A percentile compares a stretch with the other conserved stretches of the same genome.
Evolutionary conservation across 2,888 invertebrate genomes (phyloP).

Genomic region (Spodoptera exigua): DNA sequence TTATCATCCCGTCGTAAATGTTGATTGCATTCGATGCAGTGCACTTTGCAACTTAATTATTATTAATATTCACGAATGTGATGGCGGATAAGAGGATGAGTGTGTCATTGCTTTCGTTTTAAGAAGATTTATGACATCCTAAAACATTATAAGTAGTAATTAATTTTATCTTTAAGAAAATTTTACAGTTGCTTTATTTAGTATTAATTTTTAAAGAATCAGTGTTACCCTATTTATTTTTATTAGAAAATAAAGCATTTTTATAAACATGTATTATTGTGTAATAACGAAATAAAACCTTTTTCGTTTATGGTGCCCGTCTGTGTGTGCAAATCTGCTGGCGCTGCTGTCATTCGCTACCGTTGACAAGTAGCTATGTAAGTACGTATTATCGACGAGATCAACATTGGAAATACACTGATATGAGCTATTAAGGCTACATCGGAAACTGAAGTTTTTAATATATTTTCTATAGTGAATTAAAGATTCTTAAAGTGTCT

Average conservation of each 20-base stretch:
- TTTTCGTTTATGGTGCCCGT: conserved; percentile 9
- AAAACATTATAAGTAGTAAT: too few relatives aligned
- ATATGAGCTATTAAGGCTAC: conserved; percentile 56
- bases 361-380: conserved; percentile 53
- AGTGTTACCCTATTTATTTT: too few relatives aligned
- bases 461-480: conserved; percentile 1
- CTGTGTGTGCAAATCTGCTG: conserved; percentile 38
- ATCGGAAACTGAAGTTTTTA: conserved; percentile 17
- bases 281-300: not conserved
- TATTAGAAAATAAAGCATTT: not conserved
- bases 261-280: not conserved
- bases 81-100: conserved; percentile 13
- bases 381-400: conserved; percentile 37
- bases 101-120: conserved; percentile 6
- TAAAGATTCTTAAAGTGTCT: not conserved
- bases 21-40: conserved; percentile 35
- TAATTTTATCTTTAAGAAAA: too few relatives aligned
- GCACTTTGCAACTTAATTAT: conserved; percentile 37
- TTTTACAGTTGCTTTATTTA: too few relatives aligned
- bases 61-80: conserved; percentile 14
- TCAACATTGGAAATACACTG: conserved; percentile 36
- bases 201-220: too few relatives aligned
- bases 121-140: not conserved
- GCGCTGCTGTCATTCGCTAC: conserved; percentile 52
- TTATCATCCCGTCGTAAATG: conserved; percentile 46